Conservation (phyloP, 2,888 invertebrate species). For the Drosophila austrosaltans region DNA sequence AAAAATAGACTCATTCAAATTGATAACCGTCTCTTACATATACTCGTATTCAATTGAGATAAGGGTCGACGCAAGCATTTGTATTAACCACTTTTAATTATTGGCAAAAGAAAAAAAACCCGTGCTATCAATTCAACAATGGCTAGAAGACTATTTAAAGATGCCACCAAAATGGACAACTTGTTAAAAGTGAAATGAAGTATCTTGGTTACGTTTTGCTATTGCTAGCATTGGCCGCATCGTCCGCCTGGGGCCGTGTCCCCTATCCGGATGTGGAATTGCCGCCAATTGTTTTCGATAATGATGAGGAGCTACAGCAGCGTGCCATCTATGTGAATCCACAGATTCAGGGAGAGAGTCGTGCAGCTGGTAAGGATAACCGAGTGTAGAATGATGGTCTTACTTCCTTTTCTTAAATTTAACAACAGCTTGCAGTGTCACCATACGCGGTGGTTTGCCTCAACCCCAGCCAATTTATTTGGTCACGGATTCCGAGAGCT, state of each 20-base stretch:
- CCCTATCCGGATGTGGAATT: slow-evolving; percentile 57
- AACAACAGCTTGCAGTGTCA: slow-evolving; percentile 65
- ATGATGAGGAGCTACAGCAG: slow-evolving; percentile 50
- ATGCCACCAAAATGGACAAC: slow-evolving; percentile 18
- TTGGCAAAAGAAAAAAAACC: slow-evolving; percentile 36
- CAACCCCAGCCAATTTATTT: slow-evolving; percentile 86
- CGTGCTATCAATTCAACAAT: slow-evolving; percentile 20
- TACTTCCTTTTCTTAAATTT: too few species aligned
- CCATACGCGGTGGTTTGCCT: slow-evolving; percentile 70
- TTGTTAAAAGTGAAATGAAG: slow-evolving; percentile 66
- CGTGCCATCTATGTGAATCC: slow-evolving; percentile 43
- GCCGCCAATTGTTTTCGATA: slow-evolving; percentile 43
- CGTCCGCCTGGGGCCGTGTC: slow-evolving; percentile 52
- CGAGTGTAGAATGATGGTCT: too few species aligned
- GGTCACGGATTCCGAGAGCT: slow-evolving; percentile 78
- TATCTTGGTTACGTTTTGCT: slow-evolving; percentile 55
- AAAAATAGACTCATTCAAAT: slow-evolving; percentile 18
- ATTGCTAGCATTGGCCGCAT: slow-evolving; percentile 49
- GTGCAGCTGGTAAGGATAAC: slow-evolving; percentile 61
- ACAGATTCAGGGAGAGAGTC: slow-evolving; percentile 32
- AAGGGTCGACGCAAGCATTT: slow-evolving; percentile 30
- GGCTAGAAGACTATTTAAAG: slow-evolving; percentile 58
- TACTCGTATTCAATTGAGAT: slow-evolving; percentile 20
- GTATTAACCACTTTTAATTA: slow-evolving; percentile 50
- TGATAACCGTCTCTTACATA: slow-evolving; percentile 29